Evolutionary conservation across 2,113 vertebrate genomes (phyloP).

Genomic region (Bubalus kerabau): DNA sequence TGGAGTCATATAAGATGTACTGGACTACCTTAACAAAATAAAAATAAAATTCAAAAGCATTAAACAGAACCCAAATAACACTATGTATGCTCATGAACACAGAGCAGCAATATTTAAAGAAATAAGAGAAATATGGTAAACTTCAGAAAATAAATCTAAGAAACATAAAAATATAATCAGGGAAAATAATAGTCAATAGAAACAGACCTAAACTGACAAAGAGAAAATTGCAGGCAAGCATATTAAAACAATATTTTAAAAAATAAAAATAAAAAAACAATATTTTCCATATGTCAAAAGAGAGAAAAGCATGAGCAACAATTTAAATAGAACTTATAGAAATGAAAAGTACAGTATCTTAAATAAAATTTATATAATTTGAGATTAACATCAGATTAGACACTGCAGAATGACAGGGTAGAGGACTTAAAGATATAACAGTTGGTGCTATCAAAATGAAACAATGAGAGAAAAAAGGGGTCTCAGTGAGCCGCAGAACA

Average conservation of each 20-base stretch:
- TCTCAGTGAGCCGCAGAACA: background rate
- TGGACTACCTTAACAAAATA: background rate
- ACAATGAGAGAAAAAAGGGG: background rate
- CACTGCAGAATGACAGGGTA: background rate
- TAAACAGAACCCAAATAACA: background rate
- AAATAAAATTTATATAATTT: background rate
- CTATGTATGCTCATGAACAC: background rate
- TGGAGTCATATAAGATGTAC: background rate
- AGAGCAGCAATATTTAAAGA: background rate
- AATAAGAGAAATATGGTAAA: background rate
- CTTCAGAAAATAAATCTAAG: background rate
- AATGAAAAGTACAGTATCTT: background rate
- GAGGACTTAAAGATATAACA: background rate
- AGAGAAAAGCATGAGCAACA: background rate
- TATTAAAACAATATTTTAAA: background rate
- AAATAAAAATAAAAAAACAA: background rate
- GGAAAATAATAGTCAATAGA: background rate
- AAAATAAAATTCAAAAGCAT: background rate
- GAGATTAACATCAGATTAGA: background rate
- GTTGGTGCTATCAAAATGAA: background rate
- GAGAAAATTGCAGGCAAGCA: background rate
- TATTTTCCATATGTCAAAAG: background rate
- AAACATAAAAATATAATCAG: background rate
- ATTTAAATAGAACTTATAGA: background rate
- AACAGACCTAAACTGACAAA: background rate